Evolutionary conservation across 2,888 invertebrate genomes (phyloP).

Genomic region (Brenthis daphne): DNA sequence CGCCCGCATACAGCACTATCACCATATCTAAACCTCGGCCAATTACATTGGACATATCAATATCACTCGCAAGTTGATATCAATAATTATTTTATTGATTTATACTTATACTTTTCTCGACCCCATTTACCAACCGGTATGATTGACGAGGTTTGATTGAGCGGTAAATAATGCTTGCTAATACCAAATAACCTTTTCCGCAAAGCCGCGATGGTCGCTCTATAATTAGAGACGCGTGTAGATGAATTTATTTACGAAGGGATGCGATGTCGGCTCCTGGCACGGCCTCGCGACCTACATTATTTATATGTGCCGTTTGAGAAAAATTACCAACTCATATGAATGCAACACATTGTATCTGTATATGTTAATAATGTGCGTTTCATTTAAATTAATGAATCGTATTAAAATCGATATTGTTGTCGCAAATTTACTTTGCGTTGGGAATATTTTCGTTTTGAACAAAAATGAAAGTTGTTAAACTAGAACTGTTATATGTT

Average conservation of each 20-base stretch:
- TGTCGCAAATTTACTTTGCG: too few species aligned
- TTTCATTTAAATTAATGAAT: too few species aligned
- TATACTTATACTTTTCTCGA: not conserved
- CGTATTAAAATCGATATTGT: too few species aligned
- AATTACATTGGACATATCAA: constrained; percentile 53
- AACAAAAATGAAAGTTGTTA: too few species aligned
- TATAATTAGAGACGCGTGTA: constrained; percentile 62
- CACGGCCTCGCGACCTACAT: constrained; percentile 65
- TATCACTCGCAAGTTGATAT: constrained; percentile 46
- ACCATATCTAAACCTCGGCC: constrained; percentile 48
- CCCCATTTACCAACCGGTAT: constrained; percentile 7
- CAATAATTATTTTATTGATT: constrained; percentile 27
- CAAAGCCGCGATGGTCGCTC: constrained; percentile 43
- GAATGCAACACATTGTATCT: not conserved
- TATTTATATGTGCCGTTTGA: constrained; percentile 40
- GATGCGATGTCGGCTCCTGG: constrained; percentile 57
- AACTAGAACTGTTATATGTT: too few species aligned
- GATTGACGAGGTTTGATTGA: constrained; percentile 26
- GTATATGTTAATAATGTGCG: too few species aligned
- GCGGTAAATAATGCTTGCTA: constrained; percentile 30
- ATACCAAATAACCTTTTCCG: constrained; percentile 35
- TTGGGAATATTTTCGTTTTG: too few species aligned
- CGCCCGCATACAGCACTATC: constrained; percentile 46
- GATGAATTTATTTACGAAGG: constrained; percentile 63
- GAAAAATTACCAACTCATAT: constrained; percentile 27